Conservation (phyloP, 2,888 invertebrate species). For the Eupithecia abbreviata region DNA sequence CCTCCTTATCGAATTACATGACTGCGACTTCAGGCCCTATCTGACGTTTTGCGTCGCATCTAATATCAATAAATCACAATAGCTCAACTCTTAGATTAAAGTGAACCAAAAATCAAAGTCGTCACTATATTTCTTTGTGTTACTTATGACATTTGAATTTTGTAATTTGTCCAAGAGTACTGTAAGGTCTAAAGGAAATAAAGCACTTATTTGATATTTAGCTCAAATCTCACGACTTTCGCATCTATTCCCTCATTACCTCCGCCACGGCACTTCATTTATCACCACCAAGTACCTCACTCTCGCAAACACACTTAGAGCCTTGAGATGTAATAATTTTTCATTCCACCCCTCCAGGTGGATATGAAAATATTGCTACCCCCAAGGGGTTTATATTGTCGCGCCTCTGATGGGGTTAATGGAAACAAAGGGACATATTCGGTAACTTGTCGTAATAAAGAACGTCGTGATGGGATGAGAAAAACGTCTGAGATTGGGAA, state of each 20-base stretch:
- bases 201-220: too few relatives aligned
- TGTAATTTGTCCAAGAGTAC: too few relatives aligned
- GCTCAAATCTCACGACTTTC: slow-evolving; percentile 12
- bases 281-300: slow-evolving; percentile 26
- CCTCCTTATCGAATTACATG: too few relatives aligned
- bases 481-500: not conserved
- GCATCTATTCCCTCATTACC: slow-evolving; percentile 12
- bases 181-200: too few relatives aligned
- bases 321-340: slow-evolving; percentile 35
- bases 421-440: slow-evolving; percentile 9
- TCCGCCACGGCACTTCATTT: slow-evolving; percentile 23
- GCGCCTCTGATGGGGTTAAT: slow-evolving; percentile 10
- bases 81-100: too few relatives aligned
- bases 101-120: too few relatives aligned
- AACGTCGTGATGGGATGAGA: not conserved
- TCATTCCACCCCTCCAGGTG: slow-evolving; percentile 30
- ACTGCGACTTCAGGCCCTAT: too few relatives aligned
- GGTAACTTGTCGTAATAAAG: not conserved
- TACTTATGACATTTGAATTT: too few relatives aligned
- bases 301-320: slow-evolving; percentile 31
- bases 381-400: not conserved
- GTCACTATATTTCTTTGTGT: too few relatives aligned
- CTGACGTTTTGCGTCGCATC: too few relatives aligned
- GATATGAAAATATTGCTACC: slow-evolving; percentile 20
- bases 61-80: too few relatives aligned